phyloP scores from a whole-genome alignment of 2,797 vertebrate species.

The Botia almorhae region DNA sequence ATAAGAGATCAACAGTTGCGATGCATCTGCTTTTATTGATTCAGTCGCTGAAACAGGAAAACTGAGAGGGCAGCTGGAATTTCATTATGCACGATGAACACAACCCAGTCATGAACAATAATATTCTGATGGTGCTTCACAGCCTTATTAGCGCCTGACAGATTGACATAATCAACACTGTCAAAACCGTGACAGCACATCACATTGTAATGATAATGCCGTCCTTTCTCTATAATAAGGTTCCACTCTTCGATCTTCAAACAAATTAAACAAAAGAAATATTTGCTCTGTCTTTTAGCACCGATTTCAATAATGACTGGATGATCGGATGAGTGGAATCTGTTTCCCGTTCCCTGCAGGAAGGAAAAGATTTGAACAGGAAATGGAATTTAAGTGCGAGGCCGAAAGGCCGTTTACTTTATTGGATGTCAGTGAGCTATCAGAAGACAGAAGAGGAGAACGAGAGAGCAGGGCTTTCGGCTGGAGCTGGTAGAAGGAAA shows the following conservation, averaged over 20 bases:
- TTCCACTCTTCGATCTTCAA: constrained; percentile 51
- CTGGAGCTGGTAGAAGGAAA: constrained; percentile 27
- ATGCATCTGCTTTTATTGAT: constrained; percentile 38
- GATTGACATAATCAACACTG: constrained; percentile 9
- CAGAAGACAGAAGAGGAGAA: constrained; percentile 10
- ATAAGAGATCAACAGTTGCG: constrained; percentile 51
- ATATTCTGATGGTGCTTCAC: neutral
- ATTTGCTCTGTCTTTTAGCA: constrained; percentile 17
- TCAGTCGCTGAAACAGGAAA: constrained; percentile 31
- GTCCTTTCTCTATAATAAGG: constrained; percentile 51
- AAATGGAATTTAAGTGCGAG: constrained; percentile 4
- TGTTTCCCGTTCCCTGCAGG: constrained; percentile 1
- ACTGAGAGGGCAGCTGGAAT: constrained; percentile 55
- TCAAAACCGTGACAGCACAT: constrained; percentile 11
- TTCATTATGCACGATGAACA: constrained; percentile 58
- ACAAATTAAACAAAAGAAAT: constrained; percentile 59
- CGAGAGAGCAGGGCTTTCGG: neutral
- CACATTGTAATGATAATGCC: neutral
- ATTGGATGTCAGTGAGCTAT: constrained; percentile 33
- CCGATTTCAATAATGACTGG: constrained; percentile 26
- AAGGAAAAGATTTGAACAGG: constrained; percentile 1
- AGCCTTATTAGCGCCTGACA: constrained; percentile 1
- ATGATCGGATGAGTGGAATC: constrained; percentile 17
- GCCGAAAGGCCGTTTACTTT: constrained; percentile 21
- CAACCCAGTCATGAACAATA: constrained; percentile 48